These are phyloP conservation scores for Caenorhabditis zanzibari DNA, from an alignment of 2,888 invertebrate genomes.

Conservation along the genomic window DNA sequence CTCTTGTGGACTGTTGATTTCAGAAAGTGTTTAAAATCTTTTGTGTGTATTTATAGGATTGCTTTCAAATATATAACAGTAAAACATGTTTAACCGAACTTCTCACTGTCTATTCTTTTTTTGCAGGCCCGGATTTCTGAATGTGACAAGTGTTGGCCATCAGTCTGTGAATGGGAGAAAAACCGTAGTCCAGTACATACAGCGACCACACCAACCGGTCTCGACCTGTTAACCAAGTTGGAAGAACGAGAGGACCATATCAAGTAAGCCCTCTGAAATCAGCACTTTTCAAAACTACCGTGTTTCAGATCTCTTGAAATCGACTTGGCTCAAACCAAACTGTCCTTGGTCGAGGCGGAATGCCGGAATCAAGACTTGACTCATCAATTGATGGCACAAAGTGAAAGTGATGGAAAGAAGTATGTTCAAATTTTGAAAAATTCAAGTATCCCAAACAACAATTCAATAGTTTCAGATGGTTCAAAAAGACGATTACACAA, in stretches of 20 bases:
- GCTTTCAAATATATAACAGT: too few relatives aligned
- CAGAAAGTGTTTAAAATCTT: too few relatives aligned
- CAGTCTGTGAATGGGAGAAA: slow-evolving; percentile 73
- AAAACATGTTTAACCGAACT: too few relatives aligned
- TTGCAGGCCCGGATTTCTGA: slow-evolving; percentile 69
- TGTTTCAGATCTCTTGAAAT: slow-evolving; percentile 87
- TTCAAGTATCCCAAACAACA: background rate
- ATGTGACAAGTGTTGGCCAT: slow-evolving; percentile 73
- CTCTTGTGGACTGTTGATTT: too few relatives aligned
- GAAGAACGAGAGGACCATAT: slow-evolving; percentile 83
- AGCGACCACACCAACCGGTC: slow-evolving; percentile 42
- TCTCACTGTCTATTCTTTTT: too few relatives aligned
- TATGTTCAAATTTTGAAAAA: background rate
- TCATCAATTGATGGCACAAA: slow-evolving; percentile 86
- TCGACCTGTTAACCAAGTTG: slow-evolving; percentile 71
- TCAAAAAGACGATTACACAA: slow-evolving; percentile 91
- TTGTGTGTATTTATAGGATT: too few relatives aligned
- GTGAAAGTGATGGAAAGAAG: slow-evolving; percentile 71
- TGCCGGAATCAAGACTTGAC: slow-evolving; percentile 87
- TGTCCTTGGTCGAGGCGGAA: slow-evolving; percentile 92
- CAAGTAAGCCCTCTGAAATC: slow-evolving; percentile 84
- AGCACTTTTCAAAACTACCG: slow-evolving; percentile 85
- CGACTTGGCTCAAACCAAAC: slow-evolving; percentile 96
- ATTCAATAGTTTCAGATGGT: slow-evolving; percentile 87
- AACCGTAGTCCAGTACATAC: slow-evolving; percentile 68